Evolutionary conservation across 2,797 vertebrate genomes (phyloP).

Genomic region (Arctocebus calabarensis): DNA sequence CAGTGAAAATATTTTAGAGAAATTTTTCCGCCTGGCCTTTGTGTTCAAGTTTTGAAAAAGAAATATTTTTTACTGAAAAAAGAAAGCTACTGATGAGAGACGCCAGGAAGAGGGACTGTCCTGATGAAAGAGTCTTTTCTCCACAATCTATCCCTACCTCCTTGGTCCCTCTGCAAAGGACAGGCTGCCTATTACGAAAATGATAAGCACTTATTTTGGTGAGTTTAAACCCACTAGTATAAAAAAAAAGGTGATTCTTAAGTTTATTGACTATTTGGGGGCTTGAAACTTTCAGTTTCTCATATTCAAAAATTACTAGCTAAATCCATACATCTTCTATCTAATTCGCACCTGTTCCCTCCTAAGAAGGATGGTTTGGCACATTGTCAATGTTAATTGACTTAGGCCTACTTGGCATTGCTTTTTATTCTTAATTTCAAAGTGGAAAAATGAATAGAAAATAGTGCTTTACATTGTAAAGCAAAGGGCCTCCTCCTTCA

Average conservation of each 20-base stretch:
- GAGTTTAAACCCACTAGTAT: conserved; percentile 60
- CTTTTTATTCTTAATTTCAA: conserved; percentile 63
- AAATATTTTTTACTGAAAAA: neutral
- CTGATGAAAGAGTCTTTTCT: conserved; percentile 24
- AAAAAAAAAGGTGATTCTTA: conserved; percentile 25
- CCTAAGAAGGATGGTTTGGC: conserved; percentile 17
- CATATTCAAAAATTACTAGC: neutral
- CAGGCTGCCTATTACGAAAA: conserved; percentile 10
- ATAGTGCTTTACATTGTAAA: conserved; percentile 59
- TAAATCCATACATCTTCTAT: neutral
- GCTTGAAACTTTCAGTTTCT: neutral
- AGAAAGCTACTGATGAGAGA: neutral
- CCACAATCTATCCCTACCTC: neutral
- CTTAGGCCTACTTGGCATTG: neutral
- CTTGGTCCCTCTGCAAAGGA: conserved; percentile 35
- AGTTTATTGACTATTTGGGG: conserved; percentile 46
- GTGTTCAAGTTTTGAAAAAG: neutral
- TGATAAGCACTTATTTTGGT: neutral
- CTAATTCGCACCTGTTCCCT: neutral
- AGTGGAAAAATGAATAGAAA: conserved; percentile 69
- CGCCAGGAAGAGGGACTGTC: neutral
- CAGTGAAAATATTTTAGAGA: conserved; percentile 74
- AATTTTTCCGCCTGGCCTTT: conserved; percentile 12
- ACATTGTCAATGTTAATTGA: conserved; percentile 63
- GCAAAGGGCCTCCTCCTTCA: conserved; percentile 20